These are phyloP conservation scores for Potamilus streckersoni DNA, from an alignment of 1,140 invertebrate genomes.

Conservation along the genomic window DNA sequence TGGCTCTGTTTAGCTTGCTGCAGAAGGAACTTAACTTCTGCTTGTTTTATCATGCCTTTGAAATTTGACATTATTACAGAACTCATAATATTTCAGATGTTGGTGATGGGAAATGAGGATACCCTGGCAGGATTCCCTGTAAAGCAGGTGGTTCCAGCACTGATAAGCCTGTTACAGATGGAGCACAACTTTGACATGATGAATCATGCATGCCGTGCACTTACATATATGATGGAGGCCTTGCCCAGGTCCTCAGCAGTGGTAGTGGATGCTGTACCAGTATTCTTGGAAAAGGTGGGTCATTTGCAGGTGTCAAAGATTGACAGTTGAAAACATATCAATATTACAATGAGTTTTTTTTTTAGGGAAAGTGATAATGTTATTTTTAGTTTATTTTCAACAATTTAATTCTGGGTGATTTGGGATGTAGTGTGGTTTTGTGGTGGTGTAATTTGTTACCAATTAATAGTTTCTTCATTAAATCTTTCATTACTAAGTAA, in stretches of 20 bases:
- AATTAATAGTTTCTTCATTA: too few relatives aligned
- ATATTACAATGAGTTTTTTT: too few relatives aligned
- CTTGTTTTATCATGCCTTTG: neutral
- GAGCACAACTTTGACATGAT: constrained; percentile 99
- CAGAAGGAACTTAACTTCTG: neutral
- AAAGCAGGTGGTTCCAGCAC: constrained; percentile 95
- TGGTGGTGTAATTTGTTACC: too few relatives aligned
- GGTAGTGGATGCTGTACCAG: constrained; percentile 96
- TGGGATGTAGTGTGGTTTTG: too few relatives aligned
- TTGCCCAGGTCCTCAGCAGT: constrained; percentile 95
- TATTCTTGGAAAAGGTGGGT: constrained; percentile 71
- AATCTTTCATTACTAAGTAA: too few relatives aligned
- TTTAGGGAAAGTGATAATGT: too few relatives aligned
- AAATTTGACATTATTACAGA: too few relatives aligned
- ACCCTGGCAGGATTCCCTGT: constrained; percentile 97
- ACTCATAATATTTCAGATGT: constrained; percentile 75
- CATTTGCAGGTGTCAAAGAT: too few relatives aligned
- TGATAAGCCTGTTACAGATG: constrained; percentile 72
- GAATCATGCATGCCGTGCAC: constrained; percentile 97
- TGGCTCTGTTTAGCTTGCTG: neutral
- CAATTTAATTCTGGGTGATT: too few relatives aligned
- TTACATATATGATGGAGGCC: constrained; percentile 99
- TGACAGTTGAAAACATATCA: too few relatives aligned
- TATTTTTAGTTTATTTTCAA: too few relatives aligned
- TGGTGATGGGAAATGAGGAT: constrained; percentile 99